Conservation (phyloP, 2,113 vertebrate species). For the Haplochromis burtoni region DNA sequence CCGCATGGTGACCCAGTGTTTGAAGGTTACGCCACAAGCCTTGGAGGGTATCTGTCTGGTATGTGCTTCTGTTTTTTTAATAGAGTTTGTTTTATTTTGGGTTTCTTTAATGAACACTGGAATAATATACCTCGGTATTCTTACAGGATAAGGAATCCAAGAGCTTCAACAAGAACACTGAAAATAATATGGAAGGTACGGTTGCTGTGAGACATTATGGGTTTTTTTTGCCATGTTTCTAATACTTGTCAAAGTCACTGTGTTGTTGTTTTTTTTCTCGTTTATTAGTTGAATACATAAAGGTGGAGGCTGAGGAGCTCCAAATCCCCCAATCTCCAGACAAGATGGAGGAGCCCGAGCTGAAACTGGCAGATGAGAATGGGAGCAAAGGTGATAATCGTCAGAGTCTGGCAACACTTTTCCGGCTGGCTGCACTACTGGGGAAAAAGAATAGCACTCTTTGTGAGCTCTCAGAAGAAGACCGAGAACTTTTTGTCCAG, state of each 20-base stretch:
- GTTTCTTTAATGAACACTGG: not conserved
- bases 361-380: constrained; percentile 59
- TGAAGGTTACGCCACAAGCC: constrained; percentile 73
- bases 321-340: constrained; percentile 11
- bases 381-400: constrained; percentile 60
- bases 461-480: constrained; percentile 51
- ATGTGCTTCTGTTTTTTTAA: constrained; percentile 1
- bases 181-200: constrained; percentile 67
- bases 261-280: not conserved
- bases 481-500: constrained; percentile 56
- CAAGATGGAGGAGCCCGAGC: constrained; percentile 32
- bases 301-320: constrained; percentile 33
- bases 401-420: constrained; percentile 55
- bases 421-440: constrained; percentile 58
- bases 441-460: constrained; percentile 56
- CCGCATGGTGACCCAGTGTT: constrained; percentile 73
- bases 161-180: constrained; percentile 57
- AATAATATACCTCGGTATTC: not conserved
- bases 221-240: accelerated
- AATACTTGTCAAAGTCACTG: not conserved
- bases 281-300: constrained; percentile 37
- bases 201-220: not conserved
- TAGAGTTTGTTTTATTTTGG: not conserved
- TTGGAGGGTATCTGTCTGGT: constrained; percentile 76
- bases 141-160: constrained; percentile 74